Conservation (phyloP, 2,888 invertebrate species). For the Hyles lineata region DNA sequence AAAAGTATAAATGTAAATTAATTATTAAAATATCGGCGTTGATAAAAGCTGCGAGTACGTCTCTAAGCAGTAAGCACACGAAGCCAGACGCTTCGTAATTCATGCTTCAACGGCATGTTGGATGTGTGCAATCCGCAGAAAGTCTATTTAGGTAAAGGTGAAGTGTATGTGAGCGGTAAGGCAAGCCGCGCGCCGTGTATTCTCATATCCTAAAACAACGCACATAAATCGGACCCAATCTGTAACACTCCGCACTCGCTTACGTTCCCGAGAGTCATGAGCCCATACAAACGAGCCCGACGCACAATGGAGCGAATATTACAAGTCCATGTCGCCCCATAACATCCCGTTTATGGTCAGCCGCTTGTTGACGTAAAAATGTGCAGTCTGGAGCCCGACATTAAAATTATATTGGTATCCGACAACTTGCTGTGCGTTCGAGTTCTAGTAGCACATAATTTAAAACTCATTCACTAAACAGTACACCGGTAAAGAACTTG, state of each 20-base stretch:
- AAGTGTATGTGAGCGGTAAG: slow-evolving; percentile 11
- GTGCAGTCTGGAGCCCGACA: slow-evolving; percentile 3
- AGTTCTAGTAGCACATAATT: background rate
- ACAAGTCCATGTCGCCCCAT: slow-evolving; percentile 27
- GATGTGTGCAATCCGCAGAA: slow-evolving; percentile 57
- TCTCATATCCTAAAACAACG: slow-evolving; percentile 45
- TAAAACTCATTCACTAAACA: background rate
- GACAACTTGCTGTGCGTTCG: background rate
- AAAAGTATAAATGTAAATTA: no score
- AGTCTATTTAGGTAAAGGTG: slow-evolving; percentile 40
- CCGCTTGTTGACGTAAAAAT: slow-evolving; percentile 21
- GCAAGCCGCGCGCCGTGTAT: slow-evolving; percentile 12
- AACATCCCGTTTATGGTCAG: slow-evolving; percentile 27
- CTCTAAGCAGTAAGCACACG: slow-evolving; percentile 47
- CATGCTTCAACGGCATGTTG: slow-evolving; percentile 50
- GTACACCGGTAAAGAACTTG: background rate
- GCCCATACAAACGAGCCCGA: slow-evolving; percentile 36
- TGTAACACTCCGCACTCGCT: slow-evolving; percentile 45
- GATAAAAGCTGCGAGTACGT: slow-evolving; percentile 33
- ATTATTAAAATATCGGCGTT: background rate
- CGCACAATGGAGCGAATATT: slow-evolving; percentile 31
- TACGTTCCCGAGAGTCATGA: slow-evolving; percentile 36
- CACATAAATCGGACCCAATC: slow-evolving; percentile 62
- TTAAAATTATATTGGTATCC: background rate
- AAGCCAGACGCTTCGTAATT: slow-evolving; percentile 50